phyloP scores from a whole-genome alignment of 2,797 vertebrate genomes.

The Rhinatrema bivittatum region DNA sequence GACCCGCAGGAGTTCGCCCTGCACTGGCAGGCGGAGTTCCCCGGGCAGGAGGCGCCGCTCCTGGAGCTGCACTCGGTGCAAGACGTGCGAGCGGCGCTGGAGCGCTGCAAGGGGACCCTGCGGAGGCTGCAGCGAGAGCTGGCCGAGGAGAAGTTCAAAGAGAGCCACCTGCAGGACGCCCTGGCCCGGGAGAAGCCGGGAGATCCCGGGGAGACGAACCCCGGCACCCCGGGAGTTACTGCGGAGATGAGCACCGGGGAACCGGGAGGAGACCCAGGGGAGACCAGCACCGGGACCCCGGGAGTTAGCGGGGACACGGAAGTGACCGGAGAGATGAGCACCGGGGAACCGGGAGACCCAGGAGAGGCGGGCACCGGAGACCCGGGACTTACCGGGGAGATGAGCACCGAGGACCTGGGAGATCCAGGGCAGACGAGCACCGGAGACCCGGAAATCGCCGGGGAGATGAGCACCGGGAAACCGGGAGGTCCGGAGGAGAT shows the following conservation, averaged over 20 bases:
- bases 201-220: background rate
- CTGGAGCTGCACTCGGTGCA: constrained; percentile 68
- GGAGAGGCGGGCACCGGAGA: too few relatives aligned
- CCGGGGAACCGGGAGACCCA: too few relatives aligned
- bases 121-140: constrained; percentile 74
- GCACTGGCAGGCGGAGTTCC: constrained; percentile 85
- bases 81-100: constrained; percentile 78
- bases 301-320: background rate
- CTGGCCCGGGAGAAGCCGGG: constrained; percentile 48
- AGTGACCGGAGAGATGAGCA: too few relatives aligned
- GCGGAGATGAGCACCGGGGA: background rate
- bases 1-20: constrained; percentile 78
- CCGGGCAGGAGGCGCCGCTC: constrained; percentile 66
- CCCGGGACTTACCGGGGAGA: too few relatives aligned
- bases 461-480: too few relatives aligned
- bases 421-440: too few relatives aligned
- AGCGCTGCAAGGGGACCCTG: constrained; percentile 65
- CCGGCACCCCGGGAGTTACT: background rate
- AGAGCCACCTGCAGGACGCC: constrained; percentile 80
- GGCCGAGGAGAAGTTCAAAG: constrained; percentile 86
- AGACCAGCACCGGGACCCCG: too few relatives aligned
- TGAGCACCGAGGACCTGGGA: too few relatives aligned
- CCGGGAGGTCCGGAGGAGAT: too few relatives aligned
- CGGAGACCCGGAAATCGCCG: too few relatives aligned
- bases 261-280: constrained; percentile 1